Evolutionary conservation across 1,140 invertebrate species (phyloP), one percentile per base, ranked within the genome.

Genomic region (Chironomus striatipennis): DNA sequence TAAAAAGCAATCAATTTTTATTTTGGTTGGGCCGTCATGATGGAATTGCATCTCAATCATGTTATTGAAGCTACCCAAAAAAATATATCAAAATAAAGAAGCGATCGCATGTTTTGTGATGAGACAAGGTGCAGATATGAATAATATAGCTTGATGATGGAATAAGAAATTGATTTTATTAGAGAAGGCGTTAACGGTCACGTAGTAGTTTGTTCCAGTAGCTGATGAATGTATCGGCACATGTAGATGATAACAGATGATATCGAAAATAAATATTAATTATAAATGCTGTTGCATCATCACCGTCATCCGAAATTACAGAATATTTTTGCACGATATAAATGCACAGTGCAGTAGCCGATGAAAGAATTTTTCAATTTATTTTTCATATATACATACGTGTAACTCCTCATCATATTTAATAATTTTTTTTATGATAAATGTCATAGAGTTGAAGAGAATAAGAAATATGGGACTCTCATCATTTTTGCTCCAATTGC

Each of bases 171-270:
- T 20, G 20, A 70, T 70, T 70, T 70, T 70, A 70, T 70, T 70
- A 70, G 47, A 57, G 65, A 20, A 70, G 65, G 65, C 65, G 65
- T 20, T 70, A 20, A 70, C 65, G 65, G 17, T 70, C 65, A 70
- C 65, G 65, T 70, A 70, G 17, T 70, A 70, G 5, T 70, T 70
- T 10, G 8, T 20, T 70, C 18, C 65, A 12, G 65, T 70, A 70
- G 65, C 65, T 9, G 17, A 18, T 18, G 20, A 70, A 70, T 57
- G 24, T 34, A 34, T 34, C 24, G 24, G 24, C 24, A 34, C 24
- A 34, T 34, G 47, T n/a, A 57, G 47, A 57, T 57, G 47, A 57
- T 57, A 57, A 57, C 47, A 57, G 47, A 57, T 15, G 47, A 57
- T 57, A 57, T 57, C n/a, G 47, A 57, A 57, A 57, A 57, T n/a